Percentiles rank a stretch among this genome's conserved stretches.
These are phyloP conservation scores for Caradrina clavipalpis DNA, from an alignment of 2,888 invertebrate species.

Conservation along the genomic window DNA sequence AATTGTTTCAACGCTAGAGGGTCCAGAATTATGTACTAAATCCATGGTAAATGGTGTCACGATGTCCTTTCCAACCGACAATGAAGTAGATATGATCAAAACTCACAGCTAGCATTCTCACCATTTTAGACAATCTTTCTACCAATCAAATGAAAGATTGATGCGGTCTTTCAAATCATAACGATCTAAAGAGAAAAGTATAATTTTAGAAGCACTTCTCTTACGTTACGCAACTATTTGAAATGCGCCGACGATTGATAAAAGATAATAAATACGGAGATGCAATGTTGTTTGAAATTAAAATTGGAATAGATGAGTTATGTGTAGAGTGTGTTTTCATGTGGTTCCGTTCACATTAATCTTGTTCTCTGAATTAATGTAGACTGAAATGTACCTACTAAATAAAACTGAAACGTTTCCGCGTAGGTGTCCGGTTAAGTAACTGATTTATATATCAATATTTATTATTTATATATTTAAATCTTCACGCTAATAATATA, in stretches of 20 bases:
- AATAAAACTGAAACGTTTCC: neutral
- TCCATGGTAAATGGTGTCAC: too few relatives aligned
- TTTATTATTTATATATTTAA: too few relatives aligned
- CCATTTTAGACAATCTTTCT: slow-evolving; percentile 20
- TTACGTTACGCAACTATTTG: slow-evolving; percentile 42
- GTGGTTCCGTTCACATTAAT: slow-evolving; percentile 24
- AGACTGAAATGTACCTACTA: neutral
- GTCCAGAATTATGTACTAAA: too few relatives aligned
- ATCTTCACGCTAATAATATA: too few relatives aligned
- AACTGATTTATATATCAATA: too few relatives aligned
- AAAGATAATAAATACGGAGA: slow-evolving; percentile 45
- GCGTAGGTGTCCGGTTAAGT: neutral
- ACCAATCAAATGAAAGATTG: slow-evolving; percentile 54
- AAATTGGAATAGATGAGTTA: slow-evolving; percentile 19
- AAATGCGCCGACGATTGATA: slow-evolving; percentile 60
- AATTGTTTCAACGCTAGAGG: too few relatives aligned
- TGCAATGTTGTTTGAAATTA: slow-evolving; percentile 34
- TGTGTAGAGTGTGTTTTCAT: slow-evolving; percentile 8
- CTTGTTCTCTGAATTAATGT: neutral
- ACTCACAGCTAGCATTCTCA: neutral
- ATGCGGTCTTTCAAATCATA: slow-evolving; percentile 49
- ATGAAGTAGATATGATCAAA: too few relatives aligned
- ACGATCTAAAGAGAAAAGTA: slow-evolving; percentile 41
- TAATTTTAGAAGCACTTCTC: slow-evolving; percentile 64
- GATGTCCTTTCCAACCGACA: too few relatives aligned